Base-by-base conservation (phyloP, 2,888 invertebrate genomes). In the Drosophila koepferae region DNA sequence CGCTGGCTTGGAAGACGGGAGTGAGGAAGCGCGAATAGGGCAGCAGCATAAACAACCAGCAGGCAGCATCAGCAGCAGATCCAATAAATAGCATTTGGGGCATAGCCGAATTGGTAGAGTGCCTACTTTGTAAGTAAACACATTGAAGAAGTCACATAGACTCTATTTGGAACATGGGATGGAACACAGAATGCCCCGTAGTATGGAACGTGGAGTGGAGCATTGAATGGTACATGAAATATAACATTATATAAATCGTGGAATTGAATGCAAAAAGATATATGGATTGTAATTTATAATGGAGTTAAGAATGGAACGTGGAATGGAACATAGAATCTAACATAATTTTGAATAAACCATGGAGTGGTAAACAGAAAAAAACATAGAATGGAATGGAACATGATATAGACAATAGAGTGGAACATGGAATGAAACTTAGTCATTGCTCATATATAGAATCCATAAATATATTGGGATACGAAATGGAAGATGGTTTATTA, bases 41-140 rank as follows among this genome's bases (percentile, higher is more conserved):
- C 53, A 63, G 55, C 28, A 72, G 62, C 23, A 76, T 44, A 68
- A 66, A 68, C 63, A 49, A 36, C 6, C 49, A 49, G 18, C 31
- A 72, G 44, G 23, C 31, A 72, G 48, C 51, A 36, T 59, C 23
- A 63, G 54, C 61, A 63, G 49, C 31, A 55, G 48, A 54, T 40
- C 40, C 40, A 68, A 62, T 20, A 62, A 28, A 59, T 58, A 34
- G n/a, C 8, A 16, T n/a, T n/a, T 54, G 40, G 31, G 64, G 63
- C 89, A 72, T 86, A 74, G 56, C 44, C 65, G 79, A 88, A 70
- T 38, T 43, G 20, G 28, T 18, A 8, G 58, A 67, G 63, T 73
- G 36, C 69, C 73, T 74, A 38, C 53, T 20, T 28, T 14, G n/a
- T 20, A n/a, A 49, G 12, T 31, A n/a, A 18, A 28, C 31, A 10